Evolutionary conservation across 2,888 invertebrate species (phyloP).

Genomic region (Helobdella robusta): DNA sequence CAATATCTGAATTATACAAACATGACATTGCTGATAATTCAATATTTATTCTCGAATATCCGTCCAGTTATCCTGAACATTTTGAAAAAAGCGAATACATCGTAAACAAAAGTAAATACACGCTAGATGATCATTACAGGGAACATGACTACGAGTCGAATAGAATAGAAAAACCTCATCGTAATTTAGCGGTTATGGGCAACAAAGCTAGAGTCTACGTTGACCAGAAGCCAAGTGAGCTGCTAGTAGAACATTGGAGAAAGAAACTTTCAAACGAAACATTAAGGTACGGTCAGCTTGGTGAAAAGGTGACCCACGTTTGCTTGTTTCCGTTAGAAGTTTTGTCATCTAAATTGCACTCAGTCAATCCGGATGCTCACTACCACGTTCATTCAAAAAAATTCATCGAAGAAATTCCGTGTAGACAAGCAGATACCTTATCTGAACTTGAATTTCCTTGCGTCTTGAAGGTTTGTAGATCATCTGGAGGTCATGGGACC

Average conservation of each 20-base stretch:
- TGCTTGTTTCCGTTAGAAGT: constrained; percentile 16
- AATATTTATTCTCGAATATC: constrained; percentile 23
- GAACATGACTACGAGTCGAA: constrained; percentile 21
- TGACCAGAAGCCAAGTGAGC: neutral
- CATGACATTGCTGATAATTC: constrained; percentile 15
- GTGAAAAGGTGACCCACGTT: constrained; percentile 12
- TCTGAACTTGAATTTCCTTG: neutral
- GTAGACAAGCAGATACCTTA: constrained; percentile 8
- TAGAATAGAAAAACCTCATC: constrained; percentile 23
- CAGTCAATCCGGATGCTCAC: constrained; percentile 22
- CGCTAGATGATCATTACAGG: constrained; percentile 17
- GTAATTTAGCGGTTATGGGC: constrained; percentile 16
- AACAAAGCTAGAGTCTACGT: constrained; percentile 15
- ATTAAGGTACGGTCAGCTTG: constrained; percentile 4
- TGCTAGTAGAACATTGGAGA: constrained; percentile 14
- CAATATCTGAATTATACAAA: constrained; percentile 21
- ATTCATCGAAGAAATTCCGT: constrained; percentile 17
- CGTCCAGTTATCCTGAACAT: constrained; percentile 13
- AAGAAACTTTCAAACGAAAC: neutral
- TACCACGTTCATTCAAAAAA: constrained; percentile 14
- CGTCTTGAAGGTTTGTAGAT: constrained; percentile 15
- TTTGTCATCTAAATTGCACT: constrained; percentile 7
- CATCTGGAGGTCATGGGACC: constrained; percentile 22
- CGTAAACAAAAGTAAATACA: constrained; percentile 10
- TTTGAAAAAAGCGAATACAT: constrained; percentile 7